Conservation (phyloP, 2,888 invertebrate species). For the Drosophila yooni region DNA sequence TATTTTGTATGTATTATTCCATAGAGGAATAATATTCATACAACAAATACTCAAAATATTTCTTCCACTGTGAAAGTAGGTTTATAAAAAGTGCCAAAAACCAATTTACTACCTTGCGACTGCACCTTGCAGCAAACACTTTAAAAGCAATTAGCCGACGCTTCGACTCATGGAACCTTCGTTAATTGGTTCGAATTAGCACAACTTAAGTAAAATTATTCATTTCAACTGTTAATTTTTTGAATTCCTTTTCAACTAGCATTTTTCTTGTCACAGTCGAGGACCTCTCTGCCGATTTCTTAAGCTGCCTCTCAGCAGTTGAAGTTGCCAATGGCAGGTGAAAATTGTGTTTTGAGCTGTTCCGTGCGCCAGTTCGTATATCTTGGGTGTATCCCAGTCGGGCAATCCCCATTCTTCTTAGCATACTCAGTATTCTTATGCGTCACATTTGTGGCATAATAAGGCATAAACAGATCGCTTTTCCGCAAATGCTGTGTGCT, state of each 20-base stretch:
- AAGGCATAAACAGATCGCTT: slow-evolving; percentile 41
- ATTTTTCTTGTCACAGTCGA: neutral
- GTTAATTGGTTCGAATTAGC: neutral
- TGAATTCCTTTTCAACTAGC: accelerated
- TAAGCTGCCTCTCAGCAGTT: neutral
- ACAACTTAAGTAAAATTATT: neutral
- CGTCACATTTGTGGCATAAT: slow-evolving; percentile 33
- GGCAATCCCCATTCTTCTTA: neutral
- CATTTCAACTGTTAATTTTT: neutral
- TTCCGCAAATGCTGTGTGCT: slow-evolving; percentile 44
- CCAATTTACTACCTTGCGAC: too few species aligned
- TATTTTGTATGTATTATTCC: too few species aligned
- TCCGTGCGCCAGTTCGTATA: neutral
- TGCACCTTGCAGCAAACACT: neutral
- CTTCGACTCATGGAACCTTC: neutral
- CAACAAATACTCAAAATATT: too few species aligned
- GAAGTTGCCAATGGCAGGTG: neutral
- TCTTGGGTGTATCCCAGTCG: neutral
- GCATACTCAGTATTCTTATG: neutral
- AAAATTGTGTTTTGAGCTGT: neutral
- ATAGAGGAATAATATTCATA: too few species aligned
- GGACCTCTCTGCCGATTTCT: neutral
- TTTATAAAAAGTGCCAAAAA: too few species aligned
- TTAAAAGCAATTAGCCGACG: neutral
- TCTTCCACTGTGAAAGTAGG: too few species aligned